Base-by-base conservation (phyloP, 1,140 invertebrate genomes). In the Trichonephila clavata region DNA sequence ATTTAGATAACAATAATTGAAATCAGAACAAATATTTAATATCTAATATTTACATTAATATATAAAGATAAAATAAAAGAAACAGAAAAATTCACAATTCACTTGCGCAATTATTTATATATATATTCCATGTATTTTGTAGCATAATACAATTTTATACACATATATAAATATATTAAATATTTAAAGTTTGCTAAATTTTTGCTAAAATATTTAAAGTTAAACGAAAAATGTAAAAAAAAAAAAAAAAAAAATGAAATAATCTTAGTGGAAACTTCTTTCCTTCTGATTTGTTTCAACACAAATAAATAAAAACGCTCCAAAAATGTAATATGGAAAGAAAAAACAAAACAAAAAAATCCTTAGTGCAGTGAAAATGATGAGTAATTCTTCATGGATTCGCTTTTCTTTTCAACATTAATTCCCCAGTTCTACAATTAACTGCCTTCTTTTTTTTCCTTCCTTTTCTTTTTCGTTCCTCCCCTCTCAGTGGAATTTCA, bases 321-420 rank as follows among this genome's bases (percentile, higher is more conserved):
- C 32, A 77, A 77, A 39, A 77, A 77, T 32, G 71, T 20, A 50
- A 50, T 50, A 10, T 8, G 43, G 43, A 5, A 13, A 13, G 50
- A 50, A 50, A 50, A 50, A 50, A 39, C 2, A 32, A 32, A 32
- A 2, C 1, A 32, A 32, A 32, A 32, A 32, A 1, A 2, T 24
- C 71, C 71, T 27, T 20, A 20, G 27, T 32, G 27, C 18, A 18
- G 24, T 5, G 27, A 77, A 77, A 32, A 77, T 77, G 71, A 77
- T 32, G 71, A 77, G 71, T 77, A 77, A 77, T 77, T 77, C 27
- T 77, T 77, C 27, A 39, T 32, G 20, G 27, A 77, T 77, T 77
- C 32, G 39, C 71, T 77, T 39, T 39, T 18, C 71, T 77, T 20
- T 39, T 77, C 27, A 63, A 77, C 71, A 77, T 32, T 77, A 27